Conservation (phyloP, 2,888 invertebrate genomes). For the Malthinus flaveolus region DNA sequence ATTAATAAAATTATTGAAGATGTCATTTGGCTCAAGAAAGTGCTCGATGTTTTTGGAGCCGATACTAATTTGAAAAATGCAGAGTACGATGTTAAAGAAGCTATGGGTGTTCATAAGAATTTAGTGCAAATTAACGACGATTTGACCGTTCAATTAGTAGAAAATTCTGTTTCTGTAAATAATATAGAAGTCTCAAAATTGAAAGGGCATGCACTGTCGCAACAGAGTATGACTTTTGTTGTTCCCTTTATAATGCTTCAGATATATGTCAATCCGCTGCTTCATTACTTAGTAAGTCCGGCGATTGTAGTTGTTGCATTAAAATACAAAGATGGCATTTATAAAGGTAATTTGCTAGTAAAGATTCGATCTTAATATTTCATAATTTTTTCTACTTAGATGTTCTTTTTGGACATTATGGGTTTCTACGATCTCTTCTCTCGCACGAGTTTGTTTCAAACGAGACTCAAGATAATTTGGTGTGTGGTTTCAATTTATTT, state of each 20-base stretch:
- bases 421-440: slow-evolving; percentile 59
- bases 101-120: slow-evolving; percentile 63
- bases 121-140: slow-evolving; percentile 54
- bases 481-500: slow-evolving; percentile 46
- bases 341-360: slow-evolving; percentile 46
- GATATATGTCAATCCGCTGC: slow-evolving; percentile 74
- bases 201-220: slow-evolving; percentile 67
- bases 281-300: slow-evolving; percentile 70
- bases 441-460: slow-evolving; percentile 65
- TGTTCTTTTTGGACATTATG: slow-evolving; percentile 56
- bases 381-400: slow-evolving; percentile 50
- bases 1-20: slow-evolving; percentile 58
- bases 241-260: slow-evolving; percentile 74
- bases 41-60: slow-evolving; percentile 53
- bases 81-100: slow-evolving; percentile 58
- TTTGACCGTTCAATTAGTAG: slow-evolving; percentile 51
- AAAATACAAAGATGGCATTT: slow-evolving; percentile 37
- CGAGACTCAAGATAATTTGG: slow-evolving; percentile 57
- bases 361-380: background rate
- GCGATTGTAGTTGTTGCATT: slow-evolving; percentile 61
- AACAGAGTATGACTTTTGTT: slow-evolving; percentile 69
- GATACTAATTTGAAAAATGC: slow-evolving; percentile 51
- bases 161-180: slow-evolving; percentile 52
- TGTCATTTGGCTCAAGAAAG: slow-evolving; percentile 58
- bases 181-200: slow-evolving; percentile 57